Evolutionary conservation across 2,888 invertebrate genomes (phyloP).

Genomic region (Tetramorium bicarinatum): DNA sequence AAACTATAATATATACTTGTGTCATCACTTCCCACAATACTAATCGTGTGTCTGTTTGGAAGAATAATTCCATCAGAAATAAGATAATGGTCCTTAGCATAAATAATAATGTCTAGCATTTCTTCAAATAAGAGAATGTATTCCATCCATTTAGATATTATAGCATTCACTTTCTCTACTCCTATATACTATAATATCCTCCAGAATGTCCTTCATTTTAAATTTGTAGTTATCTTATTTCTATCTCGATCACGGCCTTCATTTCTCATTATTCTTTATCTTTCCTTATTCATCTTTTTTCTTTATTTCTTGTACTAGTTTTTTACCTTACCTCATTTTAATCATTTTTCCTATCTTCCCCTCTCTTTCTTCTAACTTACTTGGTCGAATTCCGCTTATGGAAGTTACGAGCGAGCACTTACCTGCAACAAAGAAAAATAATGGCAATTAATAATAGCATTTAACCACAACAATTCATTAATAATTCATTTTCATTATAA

Average conservation of each 20-base stretch:
- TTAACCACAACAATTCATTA: neutral
- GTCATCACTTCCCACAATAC: slow-evolving; percentile 93
- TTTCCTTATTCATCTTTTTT: too few relatives aligned
- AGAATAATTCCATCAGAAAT: slow-evolving; percentile 92
- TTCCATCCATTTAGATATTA: slow-evolving; percentile 99
- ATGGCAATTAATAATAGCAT: neutral
- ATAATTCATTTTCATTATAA: slow-evolving; percentile 13
- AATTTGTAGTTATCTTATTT: too few relatives aligned
- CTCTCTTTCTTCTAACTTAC: slow-evolving; percentile 27
- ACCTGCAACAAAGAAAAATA: slow-evolving; percentile 52
- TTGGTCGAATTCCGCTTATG: neutral
- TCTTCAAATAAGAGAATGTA: slow-evolving; percentile 98
- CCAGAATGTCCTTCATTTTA: slow-evolving; percentile 87
- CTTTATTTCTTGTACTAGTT: too few relatives aligned
- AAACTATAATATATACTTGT: slow-evolving; percentile 85
- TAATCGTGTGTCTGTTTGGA: slow-evolving; percentile 95
- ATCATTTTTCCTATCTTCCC: too few relatives aligned
- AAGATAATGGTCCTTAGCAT: slow-evolving; percentile 94
- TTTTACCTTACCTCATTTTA: too few relatives aligned
- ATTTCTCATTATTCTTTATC: too few relatives aligned
- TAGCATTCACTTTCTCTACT: slow-evolving; percentile 94
- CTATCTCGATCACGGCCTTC: too few relatives aligned
- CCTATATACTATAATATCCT: slow-evolving; percentile 93
- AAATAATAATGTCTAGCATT: slow-evolving; percentile 97
- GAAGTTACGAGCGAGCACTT: neutral